Conservation (phyloP, 1,140 invertebrate species). For the Cydia pomonella region DNA sequence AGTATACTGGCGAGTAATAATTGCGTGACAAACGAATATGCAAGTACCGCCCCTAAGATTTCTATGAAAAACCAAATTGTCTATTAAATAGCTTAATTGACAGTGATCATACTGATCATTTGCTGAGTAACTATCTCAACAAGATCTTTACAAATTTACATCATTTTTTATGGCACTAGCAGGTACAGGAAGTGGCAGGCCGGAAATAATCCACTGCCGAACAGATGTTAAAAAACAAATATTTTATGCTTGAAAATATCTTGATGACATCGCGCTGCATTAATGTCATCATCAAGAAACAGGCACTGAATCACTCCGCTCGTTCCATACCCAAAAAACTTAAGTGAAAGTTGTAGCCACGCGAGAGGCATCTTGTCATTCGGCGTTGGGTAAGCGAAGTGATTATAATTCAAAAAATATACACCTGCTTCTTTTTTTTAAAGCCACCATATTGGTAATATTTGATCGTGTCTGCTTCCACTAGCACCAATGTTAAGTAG, state of each 20-base stretch:
- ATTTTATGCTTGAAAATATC: neutral
- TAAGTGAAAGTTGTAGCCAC: conserved; percentile 73
- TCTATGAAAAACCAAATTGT: neutral
- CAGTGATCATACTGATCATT: neutral
- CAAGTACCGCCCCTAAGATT: conserved; percentile 12
- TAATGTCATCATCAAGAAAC: conserved; percentile 33
- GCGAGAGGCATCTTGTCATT: conserved; percentile 66
- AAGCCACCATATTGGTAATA: neutral
- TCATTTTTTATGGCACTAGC: neutral
- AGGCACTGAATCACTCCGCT: conserved; percentile 40
- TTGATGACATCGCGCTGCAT: conserved; percentile 4
- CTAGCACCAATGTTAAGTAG: neutral
- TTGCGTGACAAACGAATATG: conserved; percentile 32
- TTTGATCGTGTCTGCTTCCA: neutral
- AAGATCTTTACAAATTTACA: neutral
- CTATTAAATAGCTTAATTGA: neutral
- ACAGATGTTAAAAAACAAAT: too few species aligned
- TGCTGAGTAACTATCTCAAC: neutral
- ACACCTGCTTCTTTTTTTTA: conserved; percentile 40
- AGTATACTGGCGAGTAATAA: neutral
- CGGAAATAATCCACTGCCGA: neutral
- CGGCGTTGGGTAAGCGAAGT: conserved; percentile 64
- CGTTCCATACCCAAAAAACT: conserved; percentile 65
- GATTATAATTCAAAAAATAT: conserved; percentile 60
- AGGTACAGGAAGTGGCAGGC: neutral